These are phyloP conservation scores for Phainopepla nitens DNA, from an alignment of 2,113 vertebrate species.

Conservation along the genomic window DNA sequence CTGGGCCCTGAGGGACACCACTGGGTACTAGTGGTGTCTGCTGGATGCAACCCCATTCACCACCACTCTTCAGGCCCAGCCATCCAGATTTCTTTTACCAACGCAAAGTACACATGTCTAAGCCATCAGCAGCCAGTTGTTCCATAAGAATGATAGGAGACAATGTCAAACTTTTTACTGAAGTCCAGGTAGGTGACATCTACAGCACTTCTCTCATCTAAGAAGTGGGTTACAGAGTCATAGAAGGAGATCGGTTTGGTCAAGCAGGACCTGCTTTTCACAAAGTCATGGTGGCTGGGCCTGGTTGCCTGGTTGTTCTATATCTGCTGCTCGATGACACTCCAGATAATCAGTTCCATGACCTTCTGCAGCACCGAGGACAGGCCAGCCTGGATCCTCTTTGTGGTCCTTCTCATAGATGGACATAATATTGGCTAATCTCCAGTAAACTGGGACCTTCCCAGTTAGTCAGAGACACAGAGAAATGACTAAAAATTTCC, in stretches of 20 bases:
- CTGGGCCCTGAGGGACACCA: not conserved
- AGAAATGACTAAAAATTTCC: not conserved
- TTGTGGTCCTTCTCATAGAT: not conserved
- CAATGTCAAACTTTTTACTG: not conserved
- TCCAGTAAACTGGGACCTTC: not conserved
- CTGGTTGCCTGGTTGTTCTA: not conserved
- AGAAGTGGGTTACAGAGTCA: rapidly evolving
- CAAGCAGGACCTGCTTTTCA: not conserved
- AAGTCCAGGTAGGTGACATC: not conserved
- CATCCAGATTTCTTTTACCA: not conserved
- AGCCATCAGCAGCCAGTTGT: not conserved
- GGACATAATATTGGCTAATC: rapidly evolving
- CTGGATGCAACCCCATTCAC: not conserved
- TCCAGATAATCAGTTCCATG: not conserved
- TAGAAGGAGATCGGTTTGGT: not conserved
- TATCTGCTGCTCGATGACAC: rapidly evolving
- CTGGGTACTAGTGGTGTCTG: rapidly evolving
- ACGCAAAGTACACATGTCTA: rapidly evolving
- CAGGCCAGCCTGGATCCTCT: not conserved
- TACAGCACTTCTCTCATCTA: not conserved
- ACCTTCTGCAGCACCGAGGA: rapidly evolving
- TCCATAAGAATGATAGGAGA: not conserved
- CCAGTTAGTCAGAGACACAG: not conserved
- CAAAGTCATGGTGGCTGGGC: not conserved
- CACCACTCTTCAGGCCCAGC: not conserved